Evolutionary conservation across 2,888 invertebrate species (phyloP), one percentile per base, ranked within the genome.

Genomic region (Yponomeuta malinellus): DNA sequence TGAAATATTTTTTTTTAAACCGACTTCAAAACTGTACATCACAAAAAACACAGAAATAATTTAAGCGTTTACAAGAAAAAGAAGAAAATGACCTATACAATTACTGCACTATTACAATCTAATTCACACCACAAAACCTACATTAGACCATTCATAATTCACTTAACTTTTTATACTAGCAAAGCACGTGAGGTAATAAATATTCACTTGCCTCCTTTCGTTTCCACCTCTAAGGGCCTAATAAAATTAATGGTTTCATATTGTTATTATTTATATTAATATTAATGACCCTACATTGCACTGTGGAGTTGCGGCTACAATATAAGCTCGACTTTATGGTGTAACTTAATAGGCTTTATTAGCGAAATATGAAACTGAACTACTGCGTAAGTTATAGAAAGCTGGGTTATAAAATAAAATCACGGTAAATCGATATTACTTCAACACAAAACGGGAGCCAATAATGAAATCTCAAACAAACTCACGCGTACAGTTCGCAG

Each of bases 181-280:
- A 81, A 82, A 84, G 85, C 83, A 85, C 79, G 80, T 79, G 77
- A 76, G 73, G 83, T 81, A 77, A 90, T 89, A 90, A 90, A 89
- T 90, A 88, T 89, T 87, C 86, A 86, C 88, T 87, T 83, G 81
- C 82, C 82, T 82, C 77, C 79, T 83, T 84, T 85, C 85, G 85
- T 86, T 87, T 85, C 84, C 84, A 85, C 84, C 86, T 89, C 86
- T 88, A 87, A 88, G 87, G 83, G 70, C 85, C 84, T 85, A 88
- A 80, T 91, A 88, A 90, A 89, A 85, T 89, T 90, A 90, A 90
- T 90, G 83, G 83, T 78, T 79, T 78, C 79, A 84, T 87, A 90
- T 90, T 90, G 87, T 86, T 89, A 89, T 90, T 90, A 68, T 68
- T 15, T 37, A 48, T 89, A 89, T 89, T 90, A 88, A 88, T 87